Percentiles rank a stretch among this genome's conserved stretches.
Evolutionary conservation across 2,113 vertebrate genomes (phyloP).

Genomic region (Menidia beryllina): DNA sequence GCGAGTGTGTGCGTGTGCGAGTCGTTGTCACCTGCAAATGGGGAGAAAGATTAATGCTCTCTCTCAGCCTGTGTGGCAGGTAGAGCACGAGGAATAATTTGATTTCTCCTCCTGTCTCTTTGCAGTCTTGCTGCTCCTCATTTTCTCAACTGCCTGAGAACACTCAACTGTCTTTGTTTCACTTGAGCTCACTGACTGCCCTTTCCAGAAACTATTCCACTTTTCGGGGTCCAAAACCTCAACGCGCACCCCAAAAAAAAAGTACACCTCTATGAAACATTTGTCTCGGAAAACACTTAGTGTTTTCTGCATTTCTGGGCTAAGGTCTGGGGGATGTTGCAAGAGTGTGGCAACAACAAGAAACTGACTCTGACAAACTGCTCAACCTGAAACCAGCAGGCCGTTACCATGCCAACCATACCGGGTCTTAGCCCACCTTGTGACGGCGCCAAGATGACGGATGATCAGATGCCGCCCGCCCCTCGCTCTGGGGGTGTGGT

Average conservation of each 20-base stretch:
- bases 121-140: slow-evolving; percentile 54
- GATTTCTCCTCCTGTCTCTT: slow-evolving; percentile 73
- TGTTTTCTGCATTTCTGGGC: slow-evolving; percentile 31
- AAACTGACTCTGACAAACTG: slow-evolving; percentile 70
- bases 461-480: slow-evolving; percentile 65
- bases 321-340: slow-evolving; percentile 76
- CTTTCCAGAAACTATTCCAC: slow-evolving; percentile 17
- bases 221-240: slow-evolving; percentile 20
- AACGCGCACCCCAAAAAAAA: slow-evolving; percentile 17
- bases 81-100: slow-evolving; percentile 77
- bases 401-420: slow-evolving; percentile 80
- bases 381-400: slow-evolving; percentile 72
- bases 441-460: slow-evolving; percentile 70
- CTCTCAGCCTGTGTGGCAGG: slow-evolving; percentile 71
- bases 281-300: slow-evolving; percentile 47
- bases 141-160: slow-evolving; percentile 66
- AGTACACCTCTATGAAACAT: slow-evolving; percentile 47
- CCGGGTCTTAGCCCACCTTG: slow-evolving; percentile 77
- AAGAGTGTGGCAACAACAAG: slow-evolving; percentile 78
- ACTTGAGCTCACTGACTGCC: background rate
- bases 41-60: slow-evolving; percentile 76
- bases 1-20: slow-evolving; percentile 9
- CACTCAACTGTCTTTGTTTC: slow-evolving; percentile 45
- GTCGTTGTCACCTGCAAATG: slow-evolving; percentile 66
- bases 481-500: slow-evolving; percentile 42